Conservation (phyloP, 2,888 invertebrate species). For the Mimachlamys varia region DNA sequence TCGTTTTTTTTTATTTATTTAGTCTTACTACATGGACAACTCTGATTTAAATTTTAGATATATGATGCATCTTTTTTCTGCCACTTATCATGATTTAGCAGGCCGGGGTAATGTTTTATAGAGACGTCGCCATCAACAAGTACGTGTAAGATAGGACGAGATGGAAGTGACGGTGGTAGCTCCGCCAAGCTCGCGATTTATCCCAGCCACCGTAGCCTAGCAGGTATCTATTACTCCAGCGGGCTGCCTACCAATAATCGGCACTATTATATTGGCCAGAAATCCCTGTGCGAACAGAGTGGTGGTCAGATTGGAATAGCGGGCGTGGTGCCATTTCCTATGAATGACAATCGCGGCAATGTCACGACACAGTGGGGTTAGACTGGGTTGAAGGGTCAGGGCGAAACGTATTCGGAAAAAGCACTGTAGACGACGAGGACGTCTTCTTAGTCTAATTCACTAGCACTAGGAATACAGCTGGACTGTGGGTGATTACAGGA, state of each 20-base stretch:
- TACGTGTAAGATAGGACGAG: too few species aligned
- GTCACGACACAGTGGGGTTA: background rate
- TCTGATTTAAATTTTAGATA: background rate
- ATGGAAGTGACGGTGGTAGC: background rate
- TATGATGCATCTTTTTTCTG: background rate
- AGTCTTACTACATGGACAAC: background rate
- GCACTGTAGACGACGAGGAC: too few species aligned
- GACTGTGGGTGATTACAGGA: too few species aligned
- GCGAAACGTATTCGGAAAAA: too few species aligned
- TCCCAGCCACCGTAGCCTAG: too few species aligned
- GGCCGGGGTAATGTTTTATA: background rate
- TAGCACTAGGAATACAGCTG: too few species aligned
- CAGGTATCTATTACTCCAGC: background rate
- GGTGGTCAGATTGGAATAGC: background rate
- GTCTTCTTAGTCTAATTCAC: too few species aligned
- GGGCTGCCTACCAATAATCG: too few species aligned
- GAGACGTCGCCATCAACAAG: background rate
- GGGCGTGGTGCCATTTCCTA: background rate
- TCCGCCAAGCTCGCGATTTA: background rate
- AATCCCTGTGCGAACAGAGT: background rate
- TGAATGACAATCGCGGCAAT: background rate
- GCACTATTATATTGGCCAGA: background rate
- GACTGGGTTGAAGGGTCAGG: background rate
- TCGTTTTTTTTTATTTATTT: background rate
- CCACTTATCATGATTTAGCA: background rate